Percentiles rank a stretch among this genome's conserved stretches.
Evolutionary conservation across 1,140 invertebrate species (phyloP).

Genomic region (Scylla paramamosain): DNA sequence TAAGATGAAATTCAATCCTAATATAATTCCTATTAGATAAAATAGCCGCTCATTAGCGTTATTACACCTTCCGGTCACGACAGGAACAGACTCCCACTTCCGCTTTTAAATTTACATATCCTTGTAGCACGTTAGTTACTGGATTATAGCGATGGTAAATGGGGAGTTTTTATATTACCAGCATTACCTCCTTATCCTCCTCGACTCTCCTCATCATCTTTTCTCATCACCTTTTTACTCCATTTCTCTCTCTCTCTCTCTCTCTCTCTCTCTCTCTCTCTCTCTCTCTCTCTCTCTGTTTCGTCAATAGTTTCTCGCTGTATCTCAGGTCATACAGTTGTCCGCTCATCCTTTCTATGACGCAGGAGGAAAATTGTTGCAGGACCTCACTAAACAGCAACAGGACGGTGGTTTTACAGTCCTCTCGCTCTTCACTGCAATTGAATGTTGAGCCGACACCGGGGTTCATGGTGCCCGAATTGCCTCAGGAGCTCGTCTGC

Average conservation of each 20-base stretch:
- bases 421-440: neutral
- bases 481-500: neutral
- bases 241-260: neutral
- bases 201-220: neutral
- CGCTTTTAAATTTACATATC: too few relatives aligned
- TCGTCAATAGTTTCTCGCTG: neutral
- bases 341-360: neutral
- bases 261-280: slow-evolving; percentile 14
- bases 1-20: too few relatives aligned
- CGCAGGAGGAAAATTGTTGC: neutral
- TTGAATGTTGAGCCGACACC: neutral
- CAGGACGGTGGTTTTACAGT: neutral
- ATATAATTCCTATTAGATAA: too few relatives aligned
- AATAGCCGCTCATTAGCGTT: too few relatives aligned
- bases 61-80: too few relatives aligned
- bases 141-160: too few relatives aligned
- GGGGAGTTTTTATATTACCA: too few relatives aligned
- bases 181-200: too few relatives aligned
- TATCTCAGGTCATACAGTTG: neutral
- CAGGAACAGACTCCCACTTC: too few relatives aligned
- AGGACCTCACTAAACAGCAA: neutral
- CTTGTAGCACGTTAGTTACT: too few relatives aligned
- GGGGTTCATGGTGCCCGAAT: neutral
- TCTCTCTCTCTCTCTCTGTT: neutral
- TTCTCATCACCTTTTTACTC: neutral